Base-by-base conservation (phyloP, 2,113 vertebrate genomes). In the Archocentrus centrarchus region DNA sequence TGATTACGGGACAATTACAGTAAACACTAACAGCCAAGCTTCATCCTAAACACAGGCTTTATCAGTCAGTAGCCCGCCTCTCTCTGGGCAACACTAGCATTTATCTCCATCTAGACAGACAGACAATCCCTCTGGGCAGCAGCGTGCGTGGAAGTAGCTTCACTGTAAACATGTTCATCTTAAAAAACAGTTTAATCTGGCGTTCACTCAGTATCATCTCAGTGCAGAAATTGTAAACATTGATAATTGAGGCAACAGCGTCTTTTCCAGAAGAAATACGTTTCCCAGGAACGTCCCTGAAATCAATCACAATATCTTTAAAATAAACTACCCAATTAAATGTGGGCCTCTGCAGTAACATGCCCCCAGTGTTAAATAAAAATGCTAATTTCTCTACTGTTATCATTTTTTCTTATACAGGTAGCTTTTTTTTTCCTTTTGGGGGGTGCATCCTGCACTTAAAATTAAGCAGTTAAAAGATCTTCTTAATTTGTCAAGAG, bases 1-100 rank as follows among this genome's bases (percentile, higher is more conserved):
- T 87, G 87, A 93, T 94, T 93, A 83, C 90, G 37, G 85, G 78
- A 89, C 92, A 93, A 93, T 94, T 93, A 91, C 66, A 80, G 90
- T 93, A 93, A 94, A 93, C 91, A 89, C 86, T 91, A 86, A 62
- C 93, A 90, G 93, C 83, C 81, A 47, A 79, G 79, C 83, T 79
- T 61, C 75, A 81, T 86, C 84, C 83, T 66, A 89, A 90, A 90
- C 89, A 66, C 85, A 68, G 66, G 75, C 61, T 81, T 77, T 84
- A 91, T 90, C 87, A 86, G 89, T 55, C 64, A 30, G 86, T 85
- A 70, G 77, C 81, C 73, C 41, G 10, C 70, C 79, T 81, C 80
- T 87, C 84, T 87, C 68, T 75, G 75, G 55, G 77, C 68, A 80
- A 63, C 66, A 18, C 75, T 20, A 37, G 3, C 86, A 85, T 93